Evolutionary conservation across 2,888 invertebrate species (phyloP).

Genomic region (Pilophorus perplexus): DNA sequence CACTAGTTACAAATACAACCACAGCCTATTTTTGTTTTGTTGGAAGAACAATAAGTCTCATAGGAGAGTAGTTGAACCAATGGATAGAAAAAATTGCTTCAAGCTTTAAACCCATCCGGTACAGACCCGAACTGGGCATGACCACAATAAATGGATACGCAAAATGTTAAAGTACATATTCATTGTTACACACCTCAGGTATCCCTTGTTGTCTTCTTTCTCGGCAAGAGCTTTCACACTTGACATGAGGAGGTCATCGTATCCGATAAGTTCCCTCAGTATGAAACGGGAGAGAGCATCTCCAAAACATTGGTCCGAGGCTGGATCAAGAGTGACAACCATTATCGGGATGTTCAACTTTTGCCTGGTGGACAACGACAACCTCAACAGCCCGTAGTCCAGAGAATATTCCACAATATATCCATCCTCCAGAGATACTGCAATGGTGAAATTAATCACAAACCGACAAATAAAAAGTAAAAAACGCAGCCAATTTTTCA

Average conservation of each 20-base stretch:
- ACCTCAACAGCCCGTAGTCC: conserved; percentile 91
- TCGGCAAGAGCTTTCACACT: conserved; percentile 94
- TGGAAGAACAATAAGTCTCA: too few relatives aligned
- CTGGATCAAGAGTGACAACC: conserved; percentile 82
- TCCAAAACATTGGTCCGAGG: conserved; percentile 87
- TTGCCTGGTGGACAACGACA: conserved; percentile 82
- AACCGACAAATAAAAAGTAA: too few relatives aligned
- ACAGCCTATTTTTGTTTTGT: too few relatives aligned
- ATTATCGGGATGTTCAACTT: conserved; percentile 88
- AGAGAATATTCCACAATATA: conserved; percentile 97
- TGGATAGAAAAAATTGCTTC: too few relatives aligned
- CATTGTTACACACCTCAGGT: conserved; percentile 67
- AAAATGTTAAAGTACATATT: background rate
- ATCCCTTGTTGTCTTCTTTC: conserved; percentile 94
- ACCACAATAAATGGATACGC: background rate
- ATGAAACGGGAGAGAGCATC: conserved; percentile 86
- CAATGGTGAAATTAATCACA: too few relatives aligned
- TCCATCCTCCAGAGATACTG: conserved; percentile 77
- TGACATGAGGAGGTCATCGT: conserved; percentile 95
- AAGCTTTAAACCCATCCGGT: too few relatives aligned
- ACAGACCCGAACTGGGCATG: background rate
- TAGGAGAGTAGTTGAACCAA: too few relatives aligned
- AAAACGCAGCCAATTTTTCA: too few relatives aligned
- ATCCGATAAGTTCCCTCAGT: conserved; percentile 90
- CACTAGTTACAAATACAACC: too few relatives aligned